Percentiles rank a stretch among this genome's conserved stretches.
Evolutionary conservation across 2,888 invertebrate species (phyloP).

Genomic region (Hirtodrosophila alboralis): DNA sequence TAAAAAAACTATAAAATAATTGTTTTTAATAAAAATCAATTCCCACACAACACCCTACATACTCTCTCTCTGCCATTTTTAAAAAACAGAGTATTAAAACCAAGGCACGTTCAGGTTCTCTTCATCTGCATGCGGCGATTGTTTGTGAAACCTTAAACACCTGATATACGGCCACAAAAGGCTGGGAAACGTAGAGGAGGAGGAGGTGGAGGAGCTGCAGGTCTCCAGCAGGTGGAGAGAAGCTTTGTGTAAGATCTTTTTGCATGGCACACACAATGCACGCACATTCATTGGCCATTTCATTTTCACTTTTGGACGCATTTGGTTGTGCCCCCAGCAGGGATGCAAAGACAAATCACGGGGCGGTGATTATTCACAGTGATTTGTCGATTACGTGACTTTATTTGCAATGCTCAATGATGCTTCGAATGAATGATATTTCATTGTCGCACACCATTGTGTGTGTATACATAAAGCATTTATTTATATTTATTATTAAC

Average conservation of each 20-base stretch:
- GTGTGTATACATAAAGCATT: too few relatives aligned
- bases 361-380: slow-evolving; percentile 49
- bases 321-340: slow-evolving; percentile 43
- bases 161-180: slow-evolving; percentile 60
- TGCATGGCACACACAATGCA: slow-evolving; percentile 12
- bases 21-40: too few relatives aligned
- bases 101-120: slow-evolving; percentile 45
- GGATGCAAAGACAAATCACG: slow-evolving; percentile 47
- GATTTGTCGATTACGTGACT: slow-evolving; percentile 65
- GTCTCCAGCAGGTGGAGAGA: slow-evolving; percentile 76
- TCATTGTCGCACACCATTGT: slow-evolving; percentile 12
- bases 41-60: too few relatives aligned
- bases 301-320: slow-evolving; percentile 65
- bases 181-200: slow-evolving; percentile 54
- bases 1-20: too few relatives aligned
- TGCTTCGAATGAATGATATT: slow-evolving; percentile 2
- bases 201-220: slow-evolving; percentile 42
- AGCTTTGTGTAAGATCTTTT: slow-evolving; percentile 33
- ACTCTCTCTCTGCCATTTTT: too few relatives aligned
- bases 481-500: background rate
- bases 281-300: slow-evolving; percentile 48
- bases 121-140: slow-evolving; percentile 67
- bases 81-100: slow-evolving; percentile 8
- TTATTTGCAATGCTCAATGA: slow-evolving; percentile 29
- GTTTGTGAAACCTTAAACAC: slow-evolving; percentile 76